These are phyloP conservation scores for Mythimna lalbum DNA, from an alignment of 2,888 invertebrate species.

Conservation along the genomic window DNA sequence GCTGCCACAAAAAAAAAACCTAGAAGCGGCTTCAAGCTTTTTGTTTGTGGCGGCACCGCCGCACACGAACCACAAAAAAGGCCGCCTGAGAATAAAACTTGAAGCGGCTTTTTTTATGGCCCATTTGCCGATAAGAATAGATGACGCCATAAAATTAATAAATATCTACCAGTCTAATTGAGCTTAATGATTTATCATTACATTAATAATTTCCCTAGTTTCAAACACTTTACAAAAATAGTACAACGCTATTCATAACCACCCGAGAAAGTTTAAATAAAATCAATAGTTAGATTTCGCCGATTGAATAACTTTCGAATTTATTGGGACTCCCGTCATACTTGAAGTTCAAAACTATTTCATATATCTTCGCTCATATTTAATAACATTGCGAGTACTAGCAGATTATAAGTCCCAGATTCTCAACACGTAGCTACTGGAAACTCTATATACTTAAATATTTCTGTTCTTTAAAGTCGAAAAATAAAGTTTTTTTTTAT, in stretches of 20 bases:
- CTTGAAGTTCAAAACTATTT: background rate
- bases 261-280: background rate
- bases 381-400: slow-evolving; percentile 7
- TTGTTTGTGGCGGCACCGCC: too few relatives aligned
- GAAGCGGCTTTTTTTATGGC: too few relatives aligned
- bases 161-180: too few relatives aligned
- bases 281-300: background rate
- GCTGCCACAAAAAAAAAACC: too few relatives aligned
- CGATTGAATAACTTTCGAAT: background rate
- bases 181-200: too few relatives aligned
- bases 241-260: background rate
- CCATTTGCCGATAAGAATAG: too few relatives aligned
- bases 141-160: too few relatives aligned
- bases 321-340: background rate
- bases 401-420: background rate
- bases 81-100: too few relatives aligned
- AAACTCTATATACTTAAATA: background rate
- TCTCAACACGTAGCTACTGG: background rate
- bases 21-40: too few relatives aligned
- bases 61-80: too few relatives aligned
- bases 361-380: slow-evolving; percentile 3
- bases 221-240: background rate
- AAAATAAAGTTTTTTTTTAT: background rate
- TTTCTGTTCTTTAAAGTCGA: background rate
- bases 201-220: too few relatives aligned